These are phyloP conservation scores for Sisyra nigra DNA, from an alignment of 2,888 invertebrate species.

Conservation along the genomic window DNA sequence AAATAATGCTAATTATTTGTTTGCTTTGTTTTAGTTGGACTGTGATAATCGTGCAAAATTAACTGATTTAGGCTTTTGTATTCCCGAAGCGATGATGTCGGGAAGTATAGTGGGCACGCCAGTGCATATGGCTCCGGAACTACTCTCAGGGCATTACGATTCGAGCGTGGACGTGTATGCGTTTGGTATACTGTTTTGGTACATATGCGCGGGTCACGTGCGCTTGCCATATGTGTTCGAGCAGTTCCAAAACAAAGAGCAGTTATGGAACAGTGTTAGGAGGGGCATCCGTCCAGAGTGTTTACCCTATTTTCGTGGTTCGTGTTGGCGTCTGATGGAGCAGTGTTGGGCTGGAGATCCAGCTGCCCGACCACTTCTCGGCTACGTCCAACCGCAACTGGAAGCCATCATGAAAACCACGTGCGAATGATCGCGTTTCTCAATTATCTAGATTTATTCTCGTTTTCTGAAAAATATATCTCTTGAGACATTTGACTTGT, in stretches of 20 bases:
- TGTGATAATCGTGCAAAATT: conserved; percentile 54
- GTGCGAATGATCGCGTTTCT: not conserved
- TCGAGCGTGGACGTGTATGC: conserved; percentile 79
- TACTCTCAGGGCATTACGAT: conserved; percentile 65
- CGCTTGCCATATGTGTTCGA: conserved; percentile 65
- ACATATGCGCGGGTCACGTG: conserved; percentile 70
- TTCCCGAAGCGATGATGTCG: conserved; percentile 79
- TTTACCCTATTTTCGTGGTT: conserved; percentile 52
- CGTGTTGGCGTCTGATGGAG: conserved; percentile 73
- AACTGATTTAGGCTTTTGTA: conserved; percentile 80
- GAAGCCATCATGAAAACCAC: conserved; percentile 28
- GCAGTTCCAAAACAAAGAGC: conserved; percentile 70
- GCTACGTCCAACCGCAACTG: conserved; percentile 55
- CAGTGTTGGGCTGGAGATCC: conserved; percentile 72
- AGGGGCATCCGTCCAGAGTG: conserved; percentile 74
- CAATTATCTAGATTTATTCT: too few relatives aligned
- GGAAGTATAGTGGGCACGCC: conserved; percentile 81
- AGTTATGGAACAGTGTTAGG: conserved; percentile 68
- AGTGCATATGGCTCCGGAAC: conserved; percentile 84
- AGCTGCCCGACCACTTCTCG: conserved; percentile 53
- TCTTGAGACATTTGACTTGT: too few relatives aligned
- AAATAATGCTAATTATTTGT: too few relatives aligned
- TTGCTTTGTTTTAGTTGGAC: conserved; percentile 41
- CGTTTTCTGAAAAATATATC: too few relatives aligned
- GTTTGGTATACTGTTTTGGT: conserved; percentile 83